These are phyloP conservation scores for Asbolus verrucosus DNA, from an alignment of 1,140 invertebrate species.

Conservation along the genomic window DNA sequence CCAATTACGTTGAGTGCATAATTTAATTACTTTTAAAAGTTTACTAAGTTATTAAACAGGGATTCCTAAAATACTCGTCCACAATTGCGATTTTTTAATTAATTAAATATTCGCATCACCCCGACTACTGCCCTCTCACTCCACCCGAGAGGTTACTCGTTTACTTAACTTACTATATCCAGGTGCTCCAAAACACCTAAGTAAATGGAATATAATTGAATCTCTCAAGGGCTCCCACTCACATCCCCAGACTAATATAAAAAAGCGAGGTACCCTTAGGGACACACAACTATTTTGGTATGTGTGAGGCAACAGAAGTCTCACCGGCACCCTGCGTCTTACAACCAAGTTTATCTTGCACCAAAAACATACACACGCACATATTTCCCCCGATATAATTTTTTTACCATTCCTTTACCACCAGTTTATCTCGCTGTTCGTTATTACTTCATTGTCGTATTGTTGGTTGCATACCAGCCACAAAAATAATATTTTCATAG, in stretches of 20 bases:
- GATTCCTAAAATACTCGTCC: constrained; percentile 35
- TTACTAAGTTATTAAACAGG: constrained; percentile 32
- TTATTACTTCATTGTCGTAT: constrained; percentile 19
- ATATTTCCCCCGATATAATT: constrained; percentile 20
- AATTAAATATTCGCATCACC: constrained; percentile 7
- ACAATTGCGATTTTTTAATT: constrained; percentile 38
- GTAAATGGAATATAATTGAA: constrained; percentile 37
- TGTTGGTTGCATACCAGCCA: not conserved
- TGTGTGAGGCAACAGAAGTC: constrained; percentile 17
- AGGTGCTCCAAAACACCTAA: constrained; percentile 17
- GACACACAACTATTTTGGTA: constrained; percentile 20
- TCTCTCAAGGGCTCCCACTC: constrained; percentile 20
- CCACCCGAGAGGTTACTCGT: constrained; percentile 11
- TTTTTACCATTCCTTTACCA: constrained; percentile 24
- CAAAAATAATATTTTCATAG: constrained; percentile 2
- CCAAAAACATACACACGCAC: constrained; percentile 26
- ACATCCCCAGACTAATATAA: constrained; percentile 14
- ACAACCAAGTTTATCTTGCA: constrained; percentile 12
- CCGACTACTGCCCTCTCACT: not conserved
- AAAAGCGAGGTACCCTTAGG: constrained; percentile 13
- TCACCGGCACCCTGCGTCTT: constrained; percentile 14
- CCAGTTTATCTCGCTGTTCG: constrained; percentile 13
- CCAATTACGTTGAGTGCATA: constrained; percentile 35
- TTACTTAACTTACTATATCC: constrained; percentile 20
- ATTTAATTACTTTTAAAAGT: constrained; percentile 37